Base-by-base conservation (phyloP, 2,888 invertebrate genomes). In the Trissolcus japonicus region DNA sequence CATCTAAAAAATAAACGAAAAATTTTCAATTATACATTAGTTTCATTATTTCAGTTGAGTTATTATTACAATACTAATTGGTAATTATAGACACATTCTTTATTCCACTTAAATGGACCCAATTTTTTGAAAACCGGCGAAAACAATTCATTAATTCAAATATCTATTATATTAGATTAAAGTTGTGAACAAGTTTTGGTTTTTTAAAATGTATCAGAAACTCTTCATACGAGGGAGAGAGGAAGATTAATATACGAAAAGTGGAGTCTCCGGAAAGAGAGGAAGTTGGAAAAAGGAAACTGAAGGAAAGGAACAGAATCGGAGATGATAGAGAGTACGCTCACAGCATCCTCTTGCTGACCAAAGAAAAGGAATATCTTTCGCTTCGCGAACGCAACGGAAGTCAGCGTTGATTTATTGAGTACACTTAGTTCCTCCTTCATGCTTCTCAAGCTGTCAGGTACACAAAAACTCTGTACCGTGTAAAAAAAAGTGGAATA, bases 1-100 rank as follows among this genome's bases (percentile, higher is more conserved):
- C 90, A 94, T 89, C 94, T 94, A 92, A 48, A 81, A 46, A 46
- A 46, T 46, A 46, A 63, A 56, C 14, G 29, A 43, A 16, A 16
- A 16, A 16, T 57, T 56, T 9, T 16, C 11, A 48, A 56, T 40
- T 19, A n/a, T 29, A 1, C 9, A 11, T 35, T 35, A 11, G 53
- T 54, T 55, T 55, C 25, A 11, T 40, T 40, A 6, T 35, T 51
- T 51, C 19, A 16, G 6, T 48, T 14, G n/a, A n/a, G 11, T 43
- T 11, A 43, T 43, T 14, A 43, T 43, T 43, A 14, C 43, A 14
- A 6, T n/a, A 43, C n/a, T 43, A 43, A 43, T 6, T 25, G 25
- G 4, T 6, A 2, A 6, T 25, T 25, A 4, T 25, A 2, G 21
- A 21, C 29, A 29, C 29, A 1, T 14, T 46, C n/a, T 46, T 46